Conservation (phyloP, 2,888 invertebrate species). For the Argyresthia albistria region DNA sequence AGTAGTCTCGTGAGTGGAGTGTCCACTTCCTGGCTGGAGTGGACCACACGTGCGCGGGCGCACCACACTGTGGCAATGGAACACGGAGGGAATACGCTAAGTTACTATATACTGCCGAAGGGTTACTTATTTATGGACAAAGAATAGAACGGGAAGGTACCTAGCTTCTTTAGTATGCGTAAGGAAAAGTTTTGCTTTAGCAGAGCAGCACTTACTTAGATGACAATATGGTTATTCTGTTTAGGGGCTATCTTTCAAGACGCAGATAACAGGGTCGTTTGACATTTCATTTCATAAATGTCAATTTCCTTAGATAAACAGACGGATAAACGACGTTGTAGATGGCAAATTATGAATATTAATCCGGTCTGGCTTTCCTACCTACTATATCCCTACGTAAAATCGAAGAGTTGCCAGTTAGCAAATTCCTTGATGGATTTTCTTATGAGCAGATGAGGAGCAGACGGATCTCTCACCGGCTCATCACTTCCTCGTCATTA, state of each 20-base stretch:
- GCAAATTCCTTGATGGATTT: no score
- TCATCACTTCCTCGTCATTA: neutral
- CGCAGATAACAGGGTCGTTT: no score
- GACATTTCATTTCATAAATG: no score
- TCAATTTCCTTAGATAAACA: no score
- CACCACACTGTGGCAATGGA: neutral
- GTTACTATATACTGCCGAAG: neutral
- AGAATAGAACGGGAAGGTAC: no score
- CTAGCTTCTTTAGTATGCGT: no score
- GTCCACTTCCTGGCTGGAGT: neutral
- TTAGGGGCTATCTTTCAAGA: no score
- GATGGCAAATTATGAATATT: no score
- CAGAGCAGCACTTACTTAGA: neutral
- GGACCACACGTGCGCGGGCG: conserved; percentile 1
- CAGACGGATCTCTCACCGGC: neutral
- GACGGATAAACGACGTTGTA: no score
- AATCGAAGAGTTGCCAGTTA: no score
- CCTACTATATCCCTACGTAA: no score
- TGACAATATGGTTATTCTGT: neutral
- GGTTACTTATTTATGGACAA: no score
- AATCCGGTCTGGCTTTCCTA: neutral
- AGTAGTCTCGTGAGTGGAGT: neutral
- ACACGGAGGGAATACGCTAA: neutral
- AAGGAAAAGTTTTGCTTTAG: neutral
- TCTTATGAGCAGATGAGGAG: neutral